Evolutionary conservation across 1,140 invertebrate genomes (phyloP).

Genomic region (Trichonephila clavipes): DNA sequence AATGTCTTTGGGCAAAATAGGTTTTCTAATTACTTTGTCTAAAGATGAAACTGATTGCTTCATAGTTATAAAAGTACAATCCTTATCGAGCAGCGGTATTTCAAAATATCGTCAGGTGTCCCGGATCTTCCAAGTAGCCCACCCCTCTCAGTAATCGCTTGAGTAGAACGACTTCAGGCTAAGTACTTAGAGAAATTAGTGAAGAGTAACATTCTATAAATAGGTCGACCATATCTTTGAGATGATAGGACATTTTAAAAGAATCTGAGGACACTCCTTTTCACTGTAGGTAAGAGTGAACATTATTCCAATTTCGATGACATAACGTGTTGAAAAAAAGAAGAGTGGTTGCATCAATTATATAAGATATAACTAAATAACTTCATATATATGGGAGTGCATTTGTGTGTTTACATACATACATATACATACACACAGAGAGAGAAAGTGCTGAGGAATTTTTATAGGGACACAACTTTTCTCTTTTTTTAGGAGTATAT

Average conservation of each 20-base stretch:
- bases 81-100: not conserved
- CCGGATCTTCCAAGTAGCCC: not conserved
- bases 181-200: not conserved
- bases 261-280: not conserved
- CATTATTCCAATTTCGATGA: not conserved
- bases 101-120: not conserved
- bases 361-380: too few relatives aligned
- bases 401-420: too few relatives aligned
- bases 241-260: not conserved
- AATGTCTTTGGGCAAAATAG: not conserved
- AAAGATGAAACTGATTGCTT: not conserved
- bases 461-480: too few relatives aligned
- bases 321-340: not conserved
- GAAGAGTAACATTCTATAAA: not conserved
- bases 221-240: constrained; percentile 4
- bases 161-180: not conserved
- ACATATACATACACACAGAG: too few relatives aligned
- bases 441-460: too few relatives aligned
- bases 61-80: not conserved
- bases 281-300: not conserved
- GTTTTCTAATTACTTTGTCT: not conserved
- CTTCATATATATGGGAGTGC: too few relatives aligned
- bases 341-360: too few relatives aligned
- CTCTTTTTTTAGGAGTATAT: too few relatives aligned
- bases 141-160: not conserved